Percentiles rank a stretch among this genome's conserved stretches.
These are phyloP conservation scores for Acrossocheilus wenchowensis DNA, from an alignment of 2,797 vertebrate species.

Conservation along the genomic window DNA sequence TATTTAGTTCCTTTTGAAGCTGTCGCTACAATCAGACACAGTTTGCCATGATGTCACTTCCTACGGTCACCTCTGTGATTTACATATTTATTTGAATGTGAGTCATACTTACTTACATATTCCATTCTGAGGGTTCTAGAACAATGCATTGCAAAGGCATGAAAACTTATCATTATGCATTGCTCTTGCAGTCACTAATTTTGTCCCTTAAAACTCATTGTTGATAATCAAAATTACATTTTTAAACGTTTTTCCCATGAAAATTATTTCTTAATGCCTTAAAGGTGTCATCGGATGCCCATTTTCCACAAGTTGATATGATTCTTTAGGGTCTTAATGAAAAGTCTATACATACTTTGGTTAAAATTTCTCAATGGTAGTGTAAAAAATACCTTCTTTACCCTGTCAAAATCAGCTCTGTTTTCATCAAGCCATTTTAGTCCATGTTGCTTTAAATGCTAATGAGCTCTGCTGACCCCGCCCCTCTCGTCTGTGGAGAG, in stretches of 20 bases:
- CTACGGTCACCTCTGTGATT: background rate
- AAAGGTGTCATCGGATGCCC: too few relatives aligned
- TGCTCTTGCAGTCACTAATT: background rate
- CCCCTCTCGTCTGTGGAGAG: too few relatives aligned
- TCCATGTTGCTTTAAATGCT: too few relatives aligned
- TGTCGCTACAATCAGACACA: conserved; percentile 9
- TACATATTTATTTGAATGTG: conserved; percentile 12
- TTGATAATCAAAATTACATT: background rate
- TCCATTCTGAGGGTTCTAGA: background rate
- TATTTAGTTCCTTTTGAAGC: background rate
- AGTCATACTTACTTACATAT: conserved; percentile 9
- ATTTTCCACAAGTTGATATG: too few relatives aligned
- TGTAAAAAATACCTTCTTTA: too few relatives aligned
- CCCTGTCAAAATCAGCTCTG: too few relatives aligned
- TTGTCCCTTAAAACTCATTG: background rate
- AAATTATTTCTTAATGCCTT: background rate
- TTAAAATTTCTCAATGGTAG: too few relatives aligned
- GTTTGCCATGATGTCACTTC: conserved; percentile 2
- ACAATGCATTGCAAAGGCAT: background rate
- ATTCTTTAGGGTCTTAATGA: too few relatives aligned
- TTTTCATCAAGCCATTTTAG: too few relatives aligned
- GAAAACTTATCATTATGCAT: background rate
- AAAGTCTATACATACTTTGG: too few relatives aligned
- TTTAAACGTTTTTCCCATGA: background rate
- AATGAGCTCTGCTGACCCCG: too few relatives aligned